Percentiles rank a stretch among this genome's conserved stretches.
phyloP scores from a whole-genome alignment of 2,797 vertebrate genomes.

The Propithecus deckenii region DNA sequence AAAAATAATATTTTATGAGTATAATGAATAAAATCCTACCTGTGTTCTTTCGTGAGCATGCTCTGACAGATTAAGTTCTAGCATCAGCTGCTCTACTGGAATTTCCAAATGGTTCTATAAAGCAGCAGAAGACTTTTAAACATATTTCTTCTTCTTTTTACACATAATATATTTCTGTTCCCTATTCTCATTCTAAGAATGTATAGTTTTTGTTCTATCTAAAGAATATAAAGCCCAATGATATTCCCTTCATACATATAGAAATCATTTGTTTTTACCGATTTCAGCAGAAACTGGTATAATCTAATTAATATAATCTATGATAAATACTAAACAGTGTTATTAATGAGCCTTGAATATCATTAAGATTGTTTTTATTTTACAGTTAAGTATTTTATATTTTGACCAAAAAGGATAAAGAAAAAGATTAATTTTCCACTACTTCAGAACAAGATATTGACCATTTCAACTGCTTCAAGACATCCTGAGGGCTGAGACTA shows the following conservation, averaged over 20 bases:
- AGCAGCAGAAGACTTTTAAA: slow-evolving; percentile 21
- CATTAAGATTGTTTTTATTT: not conserved
- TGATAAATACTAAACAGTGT: not conserved
- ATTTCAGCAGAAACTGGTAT: not conserved
- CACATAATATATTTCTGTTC: not conserved
- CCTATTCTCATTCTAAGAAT: not conserved
- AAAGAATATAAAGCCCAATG: not conserved
- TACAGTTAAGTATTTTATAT: not conserved
- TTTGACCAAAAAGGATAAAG: slow-evolving; percentile 6
- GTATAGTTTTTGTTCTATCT: not conserved
- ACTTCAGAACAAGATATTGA: not conserved
- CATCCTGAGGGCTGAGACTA: not conserved
- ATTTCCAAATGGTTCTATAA: slow-evolving; percentile 66
- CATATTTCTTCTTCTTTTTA: not conserved
- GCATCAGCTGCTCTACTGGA: slow-evolving; percentile 47
- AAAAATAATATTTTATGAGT: not conserved
- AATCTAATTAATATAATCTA: not conserved
- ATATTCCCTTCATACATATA: not conserved
- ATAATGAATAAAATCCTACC: not conserved
- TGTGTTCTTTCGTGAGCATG: slow-evolving; percentile 7
- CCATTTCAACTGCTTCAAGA: not conserved
- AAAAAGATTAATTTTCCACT: slow-evolving; percentile 27
- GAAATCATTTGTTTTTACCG: not conserved
- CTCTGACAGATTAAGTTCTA: slow-evolving; percentile 55
- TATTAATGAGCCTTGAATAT: not conserved